These are phyloP conservation scores for Festucalex cinctus DNA, from an alignment of 2,113 vertebrate species.

Conservation along the genomic window DNA sequence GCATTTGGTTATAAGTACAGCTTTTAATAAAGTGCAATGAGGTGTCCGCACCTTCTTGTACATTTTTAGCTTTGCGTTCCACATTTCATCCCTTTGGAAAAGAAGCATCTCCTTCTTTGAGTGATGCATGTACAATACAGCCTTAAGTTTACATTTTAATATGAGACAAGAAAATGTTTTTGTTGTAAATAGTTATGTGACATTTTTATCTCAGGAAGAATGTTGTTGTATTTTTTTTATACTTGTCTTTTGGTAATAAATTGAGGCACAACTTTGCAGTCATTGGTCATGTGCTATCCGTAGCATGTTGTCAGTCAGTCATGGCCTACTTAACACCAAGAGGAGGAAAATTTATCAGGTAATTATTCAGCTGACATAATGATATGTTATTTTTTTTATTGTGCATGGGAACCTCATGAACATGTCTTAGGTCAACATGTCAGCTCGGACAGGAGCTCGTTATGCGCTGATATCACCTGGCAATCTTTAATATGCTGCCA, in stretches of 20 bases:
- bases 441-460: neutral
- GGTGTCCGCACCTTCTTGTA: slow-evolving; percentile 17
- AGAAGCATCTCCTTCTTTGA: slow-evolving; percentile 14
- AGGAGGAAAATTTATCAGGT: neutral
- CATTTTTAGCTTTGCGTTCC: slow-evolving; percentile 23
- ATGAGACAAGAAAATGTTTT: neutral
- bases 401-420: slow-evolving; percentile 1
- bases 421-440: neutral
- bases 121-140: neutral
- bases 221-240: slow-evolving; percentile 4
- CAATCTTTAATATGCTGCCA: neutral
- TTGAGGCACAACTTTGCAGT: neutral
- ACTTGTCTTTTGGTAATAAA: slow-evolving; percentile 38
- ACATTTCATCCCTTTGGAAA: slow-evolving; percentile 15
- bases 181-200: slow-evolving; percentile 14
- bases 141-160: slow-evolving; percentile 6
- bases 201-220: slow-evolving; percentile 36
- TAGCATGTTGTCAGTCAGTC: neutral
- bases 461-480: neutral
- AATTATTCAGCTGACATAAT: neutral
- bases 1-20: slow-evolving; percentile 10
- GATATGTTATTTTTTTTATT: neutral
- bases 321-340: neutral
- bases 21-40: slow-evolving; percentile 25
- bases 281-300: neutral